phyloP scores from a whole-genome alignment of 2,888 invertebrate species.

The Amblyteles armatorius region DNA sequence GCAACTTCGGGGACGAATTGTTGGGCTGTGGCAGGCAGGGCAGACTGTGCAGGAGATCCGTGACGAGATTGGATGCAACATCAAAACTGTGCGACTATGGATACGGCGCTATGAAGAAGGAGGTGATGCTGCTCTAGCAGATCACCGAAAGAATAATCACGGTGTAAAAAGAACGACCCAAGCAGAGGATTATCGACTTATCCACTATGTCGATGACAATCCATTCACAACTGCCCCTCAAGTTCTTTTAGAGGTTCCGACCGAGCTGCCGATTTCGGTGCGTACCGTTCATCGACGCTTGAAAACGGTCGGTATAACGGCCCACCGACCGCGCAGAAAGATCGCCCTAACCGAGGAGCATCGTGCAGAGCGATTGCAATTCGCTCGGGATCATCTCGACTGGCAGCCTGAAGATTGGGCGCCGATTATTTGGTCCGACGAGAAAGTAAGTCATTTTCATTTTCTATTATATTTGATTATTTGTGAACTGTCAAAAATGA shows the following conservation, averaged over 20 bases:
- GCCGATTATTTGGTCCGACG: background rate
- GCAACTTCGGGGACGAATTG: slow-evolving; percentile 5
- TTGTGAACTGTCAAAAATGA: too few relatives aligned
- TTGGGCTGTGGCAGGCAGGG: slow-evolving; percentile 13
- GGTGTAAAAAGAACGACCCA: background rate
- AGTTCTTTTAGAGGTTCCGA: background rate
- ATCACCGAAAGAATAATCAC: background rate
- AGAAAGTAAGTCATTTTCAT: background rate
- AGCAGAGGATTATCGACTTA: background rate
- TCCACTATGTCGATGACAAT: background rate
- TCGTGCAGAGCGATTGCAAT: background rate
- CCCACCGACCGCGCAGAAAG: background rate
- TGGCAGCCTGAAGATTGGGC: background rate
- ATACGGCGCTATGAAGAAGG: background rate
- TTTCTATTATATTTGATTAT: too few relatives aligned
- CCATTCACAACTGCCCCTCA: background rate
- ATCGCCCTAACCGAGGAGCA: background rate
- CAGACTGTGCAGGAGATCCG: background rate
- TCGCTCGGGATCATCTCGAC: background rate
- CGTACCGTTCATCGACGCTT: background rate
- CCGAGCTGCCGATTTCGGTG: background rate
- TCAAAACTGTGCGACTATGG: slow-evolving; percentile 1
- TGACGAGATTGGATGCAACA: background rate
- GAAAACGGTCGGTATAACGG: background rate
- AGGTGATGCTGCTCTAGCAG: background rate